These are phyloP conservation scores for Muschampia plurimacula DNA, from an alignment of 2,888 invertebrate species.

Conservation along the genomic window DNA sequence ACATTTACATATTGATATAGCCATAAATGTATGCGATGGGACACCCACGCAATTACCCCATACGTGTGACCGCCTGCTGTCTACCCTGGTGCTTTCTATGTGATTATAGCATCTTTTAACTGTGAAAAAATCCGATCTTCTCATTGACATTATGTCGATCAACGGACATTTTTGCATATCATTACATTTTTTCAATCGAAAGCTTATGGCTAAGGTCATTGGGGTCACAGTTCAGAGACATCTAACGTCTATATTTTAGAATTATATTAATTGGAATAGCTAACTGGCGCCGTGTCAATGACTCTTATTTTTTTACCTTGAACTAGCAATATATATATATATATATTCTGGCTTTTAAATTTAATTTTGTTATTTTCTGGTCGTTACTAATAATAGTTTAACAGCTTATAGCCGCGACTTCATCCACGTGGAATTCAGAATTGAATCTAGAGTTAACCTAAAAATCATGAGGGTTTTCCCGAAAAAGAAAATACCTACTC, in stretches of 20 bases:
- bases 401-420: too few relatives aligned
- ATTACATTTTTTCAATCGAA: conserved; percentile 23
- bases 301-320: not conserved
- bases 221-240: not conserved
- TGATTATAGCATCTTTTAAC: conserved; percentile 6
- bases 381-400: too few relatives aligned
- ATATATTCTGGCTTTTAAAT: too few relatives aligned
- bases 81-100: conserved; percentile 30
- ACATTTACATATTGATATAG: conserved; percentile 32
- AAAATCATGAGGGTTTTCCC: too few relatives aligned
- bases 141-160: conserved; percentile 25
- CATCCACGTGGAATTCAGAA: too few relatives aligned
- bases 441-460: too few relatives aligned
- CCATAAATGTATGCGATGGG: conserved; percentile 21
- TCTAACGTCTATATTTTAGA: not conserved
- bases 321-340: too few relatives aligned
- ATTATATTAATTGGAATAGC: not conserved
- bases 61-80: conserved; percentile 42
- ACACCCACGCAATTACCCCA: conserved; percentile 21
- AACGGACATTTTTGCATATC: conserved; percentile 28
- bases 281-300: not conserved
- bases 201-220: not conserved
- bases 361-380: too few relatives aligned
- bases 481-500: too few relatives aligned
- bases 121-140: conserved; percentile 28